These are phyloP conservation scores for Parnassius smintheus DNA, from an alignment of 2,888 invertebrate genomes.

Conservation along the genomic window DNA sequence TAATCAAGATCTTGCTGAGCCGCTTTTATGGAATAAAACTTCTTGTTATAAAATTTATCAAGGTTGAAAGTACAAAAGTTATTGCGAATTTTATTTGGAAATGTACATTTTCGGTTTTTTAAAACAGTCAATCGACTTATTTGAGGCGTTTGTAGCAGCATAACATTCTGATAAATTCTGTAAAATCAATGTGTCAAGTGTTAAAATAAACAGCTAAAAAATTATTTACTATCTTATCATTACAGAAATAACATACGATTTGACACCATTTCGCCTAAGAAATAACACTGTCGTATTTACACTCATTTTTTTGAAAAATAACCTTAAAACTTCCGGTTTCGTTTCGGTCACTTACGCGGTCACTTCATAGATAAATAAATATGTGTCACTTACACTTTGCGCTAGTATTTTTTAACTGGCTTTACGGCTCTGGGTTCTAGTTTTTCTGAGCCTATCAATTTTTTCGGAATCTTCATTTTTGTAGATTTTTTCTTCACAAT, in stretches of 20 bases:
- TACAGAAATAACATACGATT: slow-evolving; percentile 14
- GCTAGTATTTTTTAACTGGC: no score
- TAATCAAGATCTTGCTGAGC: slow-evolving; percentile 79
- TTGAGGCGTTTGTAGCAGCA: slow-evolving; percentile 32
- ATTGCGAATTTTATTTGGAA: slow-evolving; percentile 3
- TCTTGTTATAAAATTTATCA: slow-evolving; percentile 19
- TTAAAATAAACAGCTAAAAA: no score
- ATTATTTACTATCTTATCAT: no score
- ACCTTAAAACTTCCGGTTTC: not conserved
- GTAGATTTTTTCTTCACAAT: no score
- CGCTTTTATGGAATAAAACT: slow-evolving; percentile 55
- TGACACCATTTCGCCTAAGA: slow-evolving; percentile 19
- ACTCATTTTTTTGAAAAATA: slow-evolving; percentile 13
- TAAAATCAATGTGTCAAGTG: slow-evolving; percentile 30
- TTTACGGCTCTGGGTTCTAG: no score
- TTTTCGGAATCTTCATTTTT: no score
- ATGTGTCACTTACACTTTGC: no score
- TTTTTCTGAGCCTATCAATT: no score
- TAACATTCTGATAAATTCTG: slow-evolving; percentile 48
- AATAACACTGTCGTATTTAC: slow-evolving; percentile 16
- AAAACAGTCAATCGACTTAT: slow-evolving; percentile 7
- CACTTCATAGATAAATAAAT: no score
- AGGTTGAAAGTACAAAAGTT: slow-evolving; percentile 1
- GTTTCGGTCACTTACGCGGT: no score
- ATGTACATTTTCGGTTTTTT: slow-evolving; percentile 2